phyloP scores from a whole-genome alignment of 2,888 invertebrate species.

The Oscheius onirici region DNA sequence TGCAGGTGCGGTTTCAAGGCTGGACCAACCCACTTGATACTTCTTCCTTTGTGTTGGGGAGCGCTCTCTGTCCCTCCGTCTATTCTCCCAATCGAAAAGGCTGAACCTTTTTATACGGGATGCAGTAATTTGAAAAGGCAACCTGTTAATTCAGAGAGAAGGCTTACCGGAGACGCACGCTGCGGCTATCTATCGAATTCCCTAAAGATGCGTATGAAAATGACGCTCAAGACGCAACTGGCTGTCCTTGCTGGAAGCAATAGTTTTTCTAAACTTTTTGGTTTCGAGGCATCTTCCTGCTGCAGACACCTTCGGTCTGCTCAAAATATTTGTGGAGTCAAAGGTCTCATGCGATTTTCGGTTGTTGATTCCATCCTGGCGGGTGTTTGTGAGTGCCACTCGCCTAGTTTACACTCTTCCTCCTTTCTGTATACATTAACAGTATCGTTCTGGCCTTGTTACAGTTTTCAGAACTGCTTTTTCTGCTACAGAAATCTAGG shows the following conservation, averaged over 20 bases:
- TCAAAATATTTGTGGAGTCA: slow-evolving; percentile 3
- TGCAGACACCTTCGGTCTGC: background rate
- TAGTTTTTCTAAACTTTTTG: background rate
- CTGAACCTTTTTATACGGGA: background rate
- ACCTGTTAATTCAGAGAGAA: slow-evolving; percentile 16
- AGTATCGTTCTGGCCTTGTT: no score
- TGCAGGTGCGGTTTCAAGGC: no score
- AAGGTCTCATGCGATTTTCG: slow-evolving; percentile 1
- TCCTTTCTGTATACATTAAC: no score
- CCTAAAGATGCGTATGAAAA: slow-evolving; percentile 29
- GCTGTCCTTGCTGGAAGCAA: slow-evolving; percentile 5
- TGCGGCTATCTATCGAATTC: slow-evolving; percentile 29
- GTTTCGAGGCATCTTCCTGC: no score
- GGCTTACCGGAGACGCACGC: slow-evolving; percentile 11
- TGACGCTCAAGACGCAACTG: background rate
- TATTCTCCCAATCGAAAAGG: background rate
- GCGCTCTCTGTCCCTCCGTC: no score
- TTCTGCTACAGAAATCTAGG: no score
- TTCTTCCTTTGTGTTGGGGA: no score
- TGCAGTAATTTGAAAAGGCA: background rate
- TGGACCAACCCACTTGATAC: no score
- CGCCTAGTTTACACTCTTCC: no score
- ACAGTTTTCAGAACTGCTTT: no score
- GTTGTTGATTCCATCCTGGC: background rate
- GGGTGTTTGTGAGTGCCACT: no score